A percentile compares a stretch with the other conserved stretches of the same genome.
Evolutionary conservation across 2,113 vertebrate genomes (phyloP).

Genomic region (Hemiprocne comata): DNA sequence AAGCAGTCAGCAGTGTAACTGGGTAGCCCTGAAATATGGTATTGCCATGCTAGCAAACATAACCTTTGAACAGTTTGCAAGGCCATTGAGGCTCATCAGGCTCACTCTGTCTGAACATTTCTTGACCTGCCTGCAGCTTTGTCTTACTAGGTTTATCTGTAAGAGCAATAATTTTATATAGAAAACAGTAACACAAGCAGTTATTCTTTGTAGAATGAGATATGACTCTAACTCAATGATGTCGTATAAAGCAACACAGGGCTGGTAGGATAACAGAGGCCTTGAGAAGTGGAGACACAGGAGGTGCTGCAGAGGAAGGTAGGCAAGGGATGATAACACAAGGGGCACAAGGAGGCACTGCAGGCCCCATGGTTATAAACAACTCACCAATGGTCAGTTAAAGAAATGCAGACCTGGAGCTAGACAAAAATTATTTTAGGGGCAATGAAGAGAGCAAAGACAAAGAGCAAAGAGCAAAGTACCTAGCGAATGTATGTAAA

Average conservation of each 20-base stretch:
- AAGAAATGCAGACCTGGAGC: not conserved
- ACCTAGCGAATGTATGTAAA: not conserved
- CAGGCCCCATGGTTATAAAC: not conserved
- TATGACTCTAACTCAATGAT: not conserved
- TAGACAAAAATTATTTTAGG: not conserved
- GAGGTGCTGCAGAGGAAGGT: rapidly evolving
- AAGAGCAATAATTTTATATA: not conserved
- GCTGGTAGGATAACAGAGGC: not conserved
- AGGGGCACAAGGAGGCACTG: not conserved
- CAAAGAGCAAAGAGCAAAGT: too few species aligned
- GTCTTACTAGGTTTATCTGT: not conserved
- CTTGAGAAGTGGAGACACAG: not conserved
- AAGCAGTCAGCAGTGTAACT: not conserved
- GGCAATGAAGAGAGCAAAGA: not conserved
- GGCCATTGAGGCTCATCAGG: not conserved
- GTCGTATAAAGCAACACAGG: not conserved
- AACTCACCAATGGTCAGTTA: not conserved
- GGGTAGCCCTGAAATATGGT: not conserved
- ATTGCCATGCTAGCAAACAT: not conserved
- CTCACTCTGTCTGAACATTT: not conserved
- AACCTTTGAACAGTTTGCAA: not conserved
- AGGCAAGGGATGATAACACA: rapidly evolving
- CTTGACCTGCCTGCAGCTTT: not conserved
- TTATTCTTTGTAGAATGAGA: not conserved
- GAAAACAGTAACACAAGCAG: not conserved